Percentiles rank a stretch among this genome's conserved stretches.
phyloP scores from a whole-genome alignment of 2,113 vertebrate genomes.

The Mustela lutreola region DNA sequence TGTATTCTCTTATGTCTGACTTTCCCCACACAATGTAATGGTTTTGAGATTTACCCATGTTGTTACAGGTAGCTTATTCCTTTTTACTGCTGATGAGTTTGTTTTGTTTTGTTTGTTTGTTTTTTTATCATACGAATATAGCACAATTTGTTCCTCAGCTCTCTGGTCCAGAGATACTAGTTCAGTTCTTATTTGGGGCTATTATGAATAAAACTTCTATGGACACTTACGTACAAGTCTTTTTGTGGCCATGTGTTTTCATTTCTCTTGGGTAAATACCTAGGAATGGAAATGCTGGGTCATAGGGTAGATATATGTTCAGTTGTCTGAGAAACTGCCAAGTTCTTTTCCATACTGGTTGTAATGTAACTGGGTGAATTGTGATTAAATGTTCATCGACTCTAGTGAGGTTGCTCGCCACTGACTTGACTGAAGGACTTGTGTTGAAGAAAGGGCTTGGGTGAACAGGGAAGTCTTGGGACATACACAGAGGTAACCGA shows the following conservation, averaged over 20 bases:
- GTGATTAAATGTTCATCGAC: slow-evolving; percentile 38
- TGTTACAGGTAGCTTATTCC: neutral
- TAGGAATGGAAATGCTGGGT: neutral
- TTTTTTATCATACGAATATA: neutral
- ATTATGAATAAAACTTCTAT: neutral
- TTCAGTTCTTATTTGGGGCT: neutral
- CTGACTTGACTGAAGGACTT: neutral
- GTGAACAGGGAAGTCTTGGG: neutral
- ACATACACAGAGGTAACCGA: neutral
- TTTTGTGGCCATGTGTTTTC: neutral
- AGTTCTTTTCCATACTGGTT: neutral
- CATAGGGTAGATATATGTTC: neutral
- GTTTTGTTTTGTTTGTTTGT: neutral
- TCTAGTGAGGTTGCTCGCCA: slow-evolving; percentile 25
- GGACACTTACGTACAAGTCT: neutral
- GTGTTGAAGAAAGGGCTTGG: neutral
- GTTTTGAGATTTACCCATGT: neutral
- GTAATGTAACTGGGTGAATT: neutral
- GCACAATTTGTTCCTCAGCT: neutral
- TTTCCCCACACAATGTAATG: neutral
- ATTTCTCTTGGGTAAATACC: slow-evolving; percentile 46
- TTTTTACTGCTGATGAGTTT: neutral
- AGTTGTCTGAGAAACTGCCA: slow-evolving; percentile 31
- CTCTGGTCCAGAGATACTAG: neutral
- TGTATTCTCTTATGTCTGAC: neutral